phyloP scores from a whole-genome alignment of 30 jellyfish, hydroid and myxozoan species.

The Catostylus mosaicus region DNA sequence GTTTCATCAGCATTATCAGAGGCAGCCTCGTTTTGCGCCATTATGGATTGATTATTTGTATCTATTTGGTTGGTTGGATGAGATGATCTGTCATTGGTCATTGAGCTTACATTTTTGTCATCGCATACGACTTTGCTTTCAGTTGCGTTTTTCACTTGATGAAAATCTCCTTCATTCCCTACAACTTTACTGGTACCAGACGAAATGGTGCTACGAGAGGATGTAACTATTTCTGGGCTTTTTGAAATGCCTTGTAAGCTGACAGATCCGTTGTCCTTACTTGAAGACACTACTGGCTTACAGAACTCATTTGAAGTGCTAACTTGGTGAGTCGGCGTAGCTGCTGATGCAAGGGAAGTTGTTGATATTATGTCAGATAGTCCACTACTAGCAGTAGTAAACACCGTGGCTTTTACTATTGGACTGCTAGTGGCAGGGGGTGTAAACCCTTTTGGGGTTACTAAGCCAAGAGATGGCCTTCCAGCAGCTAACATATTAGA shows the following conservation, averaged over 20 bases:
- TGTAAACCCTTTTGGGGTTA: conserved; percentile 23
- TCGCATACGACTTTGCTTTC: neutral
- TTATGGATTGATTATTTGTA: neutral
- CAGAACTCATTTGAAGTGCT: neutral
- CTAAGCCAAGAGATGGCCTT: conserved; percentile 51
- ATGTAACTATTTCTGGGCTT: neutral
- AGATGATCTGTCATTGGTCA: neutral
- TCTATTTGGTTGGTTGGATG: neutral
- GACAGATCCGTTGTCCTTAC: neutral
- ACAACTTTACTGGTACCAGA: neutral
- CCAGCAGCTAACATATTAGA: conserved; percentile 12
- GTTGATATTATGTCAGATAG: neutral
- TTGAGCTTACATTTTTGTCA: neutral
- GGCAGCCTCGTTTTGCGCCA: conserved; percentile 26
- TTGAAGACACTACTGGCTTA: neutral
- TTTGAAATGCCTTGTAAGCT: neutral
- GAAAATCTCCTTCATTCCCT: neutral
- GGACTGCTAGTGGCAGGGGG: conserved; percentile 21
- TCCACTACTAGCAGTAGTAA: neutral
- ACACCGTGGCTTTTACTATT: neutral
- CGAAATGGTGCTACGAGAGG: neutral
- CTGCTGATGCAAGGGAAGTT: neutral
- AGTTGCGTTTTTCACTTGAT: neutral
- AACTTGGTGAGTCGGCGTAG: neutral
- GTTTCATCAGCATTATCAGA: conserved; percentile 79